Conservation (phyloP, 53 echinoderm and acorn worm genomes). For the Zoroaster sp. region DNA sequence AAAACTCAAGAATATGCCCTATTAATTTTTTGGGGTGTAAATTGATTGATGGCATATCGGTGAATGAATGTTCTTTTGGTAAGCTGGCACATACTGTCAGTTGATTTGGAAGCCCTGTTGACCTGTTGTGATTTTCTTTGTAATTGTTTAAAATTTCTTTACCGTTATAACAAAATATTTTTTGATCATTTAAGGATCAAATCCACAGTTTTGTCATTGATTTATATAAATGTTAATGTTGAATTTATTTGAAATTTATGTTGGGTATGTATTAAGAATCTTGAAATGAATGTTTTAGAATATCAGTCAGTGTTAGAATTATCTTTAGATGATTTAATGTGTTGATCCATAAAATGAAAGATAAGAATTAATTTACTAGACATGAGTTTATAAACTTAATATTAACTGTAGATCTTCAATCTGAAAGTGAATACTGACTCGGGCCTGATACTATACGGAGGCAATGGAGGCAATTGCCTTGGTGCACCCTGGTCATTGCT, state of each 20-base stretch:
- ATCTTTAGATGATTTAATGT: background rate
- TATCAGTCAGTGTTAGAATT: background rate
- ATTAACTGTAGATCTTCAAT: background rate
- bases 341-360: conserved; percentile 11
- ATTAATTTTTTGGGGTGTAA: no score
- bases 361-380: background rate
- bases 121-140: background rate
- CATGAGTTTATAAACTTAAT: background rate
- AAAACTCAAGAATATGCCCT: no score
- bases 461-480: no score
- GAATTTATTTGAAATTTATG: conserved; percentile 11
- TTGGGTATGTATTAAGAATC: background rate
- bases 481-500: no score
- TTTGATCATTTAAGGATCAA: conserved; percentile 33
- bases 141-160: background rate
- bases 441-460: no score
- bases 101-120: background rate
- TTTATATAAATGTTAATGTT: background rate
- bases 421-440: conserved; percentile 4
- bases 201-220: conserved; percentile 5
- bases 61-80: no score
- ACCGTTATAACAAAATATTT: background rate
- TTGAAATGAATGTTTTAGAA: background rate
- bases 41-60: no score
- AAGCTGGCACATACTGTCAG: background rate